A percentile compares a stretch with the other conserved stretches of the same genome.
These are phyloP conservation scores for Entosphenus tridentatus DNA, from an alignment of 2,113 vertebrate species.

Conservation along the genomic window DNA sequence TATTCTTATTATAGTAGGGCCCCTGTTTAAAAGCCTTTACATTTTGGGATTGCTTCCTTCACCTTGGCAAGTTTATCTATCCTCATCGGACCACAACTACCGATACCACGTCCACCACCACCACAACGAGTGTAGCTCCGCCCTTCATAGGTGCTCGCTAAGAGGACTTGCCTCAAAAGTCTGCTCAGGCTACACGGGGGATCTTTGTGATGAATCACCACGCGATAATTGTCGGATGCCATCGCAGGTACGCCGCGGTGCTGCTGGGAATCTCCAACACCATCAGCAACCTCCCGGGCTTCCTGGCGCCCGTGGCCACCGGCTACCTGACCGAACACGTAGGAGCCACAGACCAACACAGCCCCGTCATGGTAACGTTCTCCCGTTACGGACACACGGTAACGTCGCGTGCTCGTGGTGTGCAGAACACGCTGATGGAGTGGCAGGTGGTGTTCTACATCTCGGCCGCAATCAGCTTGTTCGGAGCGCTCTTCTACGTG, in stretches of 20 bases:
- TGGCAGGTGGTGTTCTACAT: constrained; percentile 86
- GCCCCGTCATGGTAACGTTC: no score
- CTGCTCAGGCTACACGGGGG: no score
- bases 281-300: constrained; percentile 80
- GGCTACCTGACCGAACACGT: constrained; percentile 34
- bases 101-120: neutral
- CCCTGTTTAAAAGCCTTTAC: no score
- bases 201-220: no score
- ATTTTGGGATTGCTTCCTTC: no score
- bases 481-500: constrained; percentile 54
- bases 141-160: neutral
- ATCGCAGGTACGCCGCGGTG: constrained; percentile 61
- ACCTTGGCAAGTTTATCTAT: neutral
- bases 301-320: constrained; percentile 75
- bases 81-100: neutral
- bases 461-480: constrained; percentile 55
- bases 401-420: constrained; percentile 1
- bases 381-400: no score
- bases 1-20: no score
- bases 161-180: no score
- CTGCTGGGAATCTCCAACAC: constrained; percentile 89
- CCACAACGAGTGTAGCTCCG: neutral
- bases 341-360: neutral
- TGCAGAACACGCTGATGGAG: constrained; percentile 58
- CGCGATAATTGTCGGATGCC: neutral